A percentile compares a stretch with the other conserved stretches of the same genome.
These are phyloP conservation scores for Meteorus cinctellus DNA, from an alignment of 2,888 invertebrate species.

Conservation along the genomic window DNA sequence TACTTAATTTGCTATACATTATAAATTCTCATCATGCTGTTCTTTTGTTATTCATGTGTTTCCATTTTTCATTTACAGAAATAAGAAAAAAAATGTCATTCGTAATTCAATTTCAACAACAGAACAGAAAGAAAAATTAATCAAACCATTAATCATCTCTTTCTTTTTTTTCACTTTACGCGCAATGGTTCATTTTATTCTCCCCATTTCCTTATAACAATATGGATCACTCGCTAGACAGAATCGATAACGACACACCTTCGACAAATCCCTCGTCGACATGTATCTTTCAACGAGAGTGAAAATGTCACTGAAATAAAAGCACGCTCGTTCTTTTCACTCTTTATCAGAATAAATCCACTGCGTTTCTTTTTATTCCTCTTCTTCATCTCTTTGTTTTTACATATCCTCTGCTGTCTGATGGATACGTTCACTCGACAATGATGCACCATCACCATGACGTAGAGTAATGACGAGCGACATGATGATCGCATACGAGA, in stretches of 20 bases:
- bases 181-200: not conserved
- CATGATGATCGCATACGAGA: conserved; percentile 3
- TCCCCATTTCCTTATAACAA: not conserved
- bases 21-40: not conserved
- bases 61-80: not conserved
- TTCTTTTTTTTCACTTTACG: not conserved
- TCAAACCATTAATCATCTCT: conserved; percentile 2
- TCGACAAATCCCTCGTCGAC: conserved; percentile 34
- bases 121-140: not conserved
- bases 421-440: conserved; percentile 22
- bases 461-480: conserved; percentile 12
- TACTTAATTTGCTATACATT: not conserved
- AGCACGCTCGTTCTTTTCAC: conserved; percentile 28
- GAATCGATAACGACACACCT: conserved; percentile 38
- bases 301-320: conserved; percentile 42
- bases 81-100: not conserved
- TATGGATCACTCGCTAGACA: conserved; percentile 25
- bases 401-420: conserved; percentile 4
- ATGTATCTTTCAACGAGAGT: conserved; percentile 24
- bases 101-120: conserved; percentile 22
- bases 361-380: not conserved
- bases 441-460: not conserved
- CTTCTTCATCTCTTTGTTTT: conserved; percentile 10
- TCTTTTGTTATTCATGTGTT: conserved; percentile 4
- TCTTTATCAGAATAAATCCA: conserved; percentile 28